These are phyloP conservation scores for Misgurnus anguillicaudatus DNA, from an alignment of 2,113 vertebrate genomes.

Conservation along the genomic window DNA sequence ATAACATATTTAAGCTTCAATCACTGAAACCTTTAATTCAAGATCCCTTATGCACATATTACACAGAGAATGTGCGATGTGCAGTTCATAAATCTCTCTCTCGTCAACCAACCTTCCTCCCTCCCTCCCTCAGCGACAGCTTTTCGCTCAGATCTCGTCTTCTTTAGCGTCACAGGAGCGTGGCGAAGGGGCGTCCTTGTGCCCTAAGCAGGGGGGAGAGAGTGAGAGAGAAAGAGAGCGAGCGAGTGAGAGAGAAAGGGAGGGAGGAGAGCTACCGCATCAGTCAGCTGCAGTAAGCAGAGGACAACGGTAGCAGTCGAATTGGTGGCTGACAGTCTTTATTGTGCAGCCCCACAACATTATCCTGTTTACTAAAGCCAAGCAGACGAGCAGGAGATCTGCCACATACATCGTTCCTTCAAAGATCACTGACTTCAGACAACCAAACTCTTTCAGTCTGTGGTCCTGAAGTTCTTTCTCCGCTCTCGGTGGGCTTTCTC, in stretches of 20 bases:
- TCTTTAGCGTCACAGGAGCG: constrained; percentile 43
- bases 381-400: constrained; percentile 30
- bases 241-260: constrained; percentile 46
- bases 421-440: constrained; percentile 55
- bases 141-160: constrained; percentile 44
- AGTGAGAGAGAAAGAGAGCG: constrained; percentile 31
- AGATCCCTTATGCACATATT: not conserved
- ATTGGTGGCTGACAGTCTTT: constrained; percentile 47
- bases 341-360: constrained; percentile 35
- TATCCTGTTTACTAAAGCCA: constrained; percentile 13
- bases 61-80: constrained; percentile 20
- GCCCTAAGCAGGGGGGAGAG: constrained; percentile 30
- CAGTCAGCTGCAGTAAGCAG: constrained; percentile 73
- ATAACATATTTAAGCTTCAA: not conserved
- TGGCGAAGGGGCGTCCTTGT: constrained; percentile 48
- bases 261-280: constrained; percentile 64
- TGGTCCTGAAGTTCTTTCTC: constrained; percentile 28
- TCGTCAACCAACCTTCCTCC: constrained; percentile 50
- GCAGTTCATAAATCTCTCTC: constrained; percentile 33
- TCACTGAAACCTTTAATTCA: not conserved
- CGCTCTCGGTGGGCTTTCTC: constrained; percentile 43
- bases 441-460: constrained; percentile 46
- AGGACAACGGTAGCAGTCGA: constrained; percentile 68
- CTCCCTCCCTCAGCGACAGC: constrained; percentile 46
- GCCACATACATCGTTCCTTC: constrained; percentile 57